Percentiles rank a stretch among this genome's conserved stretches.
Evolutionary conservation across 2,888 invertebrate species (phyloP).

Genomic region (Bibio marci): DNA sequence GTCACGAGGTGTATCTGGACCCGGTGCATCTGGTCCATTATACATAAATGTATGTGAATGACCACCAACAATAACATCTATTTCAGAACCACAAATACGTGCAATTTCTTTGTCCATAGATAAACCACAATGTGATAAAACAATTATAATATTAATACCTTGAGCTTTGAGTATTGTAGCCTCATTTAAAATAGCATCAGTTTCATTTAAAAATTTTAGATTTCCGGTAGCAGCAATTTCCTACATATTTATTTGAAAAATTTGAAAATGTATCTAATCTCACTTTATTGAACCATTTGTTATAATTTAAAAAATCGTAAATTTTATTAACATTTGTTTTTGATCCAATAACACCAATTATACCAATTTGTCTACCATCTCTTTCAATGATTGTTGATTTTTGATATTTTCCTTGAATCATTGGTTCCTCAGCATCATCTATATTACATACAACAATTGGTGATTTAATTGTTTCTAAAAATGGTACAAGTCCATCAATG

Average conservation of each 20-base stretch:
- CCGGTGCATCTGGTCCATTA: constrained; percentile 36
- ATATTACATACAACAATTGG: constrained; percentile 67
- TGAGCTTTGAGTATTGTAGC: constrained; percentile 41
- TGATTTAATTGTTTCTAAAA: constrained; percentile 46
- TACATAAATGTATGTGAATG: constrained; percentile 70
- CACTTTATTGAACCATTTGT: no score
- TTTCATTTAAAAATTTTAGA: constrained; percentile 52
- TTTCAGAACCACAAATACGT: constrained; percentile 38
- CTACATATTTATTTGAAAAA: constrained; percentile 23
- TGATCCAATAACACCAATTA: constrained; percentile 74
- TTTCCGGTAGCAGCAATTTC: constrained; percentile 46
- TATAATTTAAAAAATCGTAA: no score
- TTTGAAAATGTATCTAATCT: neutral
- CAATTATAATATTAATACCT: constrained; percentile 60
- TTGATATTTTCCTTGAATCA: constrained; percentile 27
- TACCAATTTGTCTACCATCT: constrained; percentile 49
- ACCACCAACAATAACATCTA: constrained; percentile 70
- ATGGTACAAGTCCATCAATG: constrained; percentile 55
- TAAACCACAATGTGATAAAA: constrained; percentile 65
- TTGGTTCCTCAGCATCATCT: constrained; percentile 46
- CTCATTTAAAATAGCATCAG: constrained; percentile 45
- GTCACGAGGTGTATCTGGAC: constrained; percentile 37
- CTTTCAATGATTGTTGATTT: constrained; percentile 49
- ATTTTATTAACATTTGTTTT: constrained; percentile 31
- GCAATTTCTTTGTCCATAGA: constrained; percentile 51